A percentile compares a stretch with the other conserved stretches of the same genome.
phyloP scores from a whole-genome alignment of 1,140 invertebrate genomes.

The Oryctes rhinoceros region DNA sequence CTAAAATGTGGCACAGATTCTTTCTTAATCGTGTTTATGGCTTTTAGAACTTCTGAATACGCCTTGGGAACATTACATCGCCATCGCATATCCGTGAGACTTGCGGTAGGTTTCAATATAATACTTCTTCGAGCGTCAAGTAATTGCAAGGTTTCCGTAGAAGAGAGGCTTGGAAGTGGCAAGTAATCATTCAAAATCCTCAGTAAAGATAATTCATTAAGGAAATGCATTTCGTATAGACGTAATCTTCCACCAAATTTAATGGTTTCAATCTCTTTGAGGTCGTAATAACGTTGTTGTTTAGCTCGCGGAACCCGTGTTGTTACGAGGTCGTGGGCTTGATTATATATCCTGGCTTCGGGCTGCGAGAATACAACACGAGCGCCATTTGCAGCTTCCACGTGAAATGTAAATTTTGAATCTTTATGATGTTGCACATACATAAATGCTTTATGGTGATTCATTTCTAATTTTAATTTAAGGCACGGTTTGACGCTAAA shows the following conservation, averaged over 20 bases:
- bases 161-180: background rate
- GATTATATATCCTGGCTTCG: background rate
- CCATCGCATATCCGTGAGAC: conserved; percentile 8
- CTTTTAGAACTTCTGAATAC: background rate
- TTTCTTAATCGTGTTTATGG: background rate
- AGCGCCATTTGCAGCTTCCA: background rate
- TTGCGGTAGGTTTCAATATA: background rate
- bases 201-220: background rate
- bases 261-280: conserved; percentile 17
- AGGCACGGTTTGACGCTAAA: background rate
- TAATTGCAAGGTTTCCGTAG: conserved; percentile 3
- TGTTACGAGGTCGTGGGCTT: background rate
- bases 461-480: conserved; percentile 7
- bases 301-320: background rate
- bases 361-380: conserved; percentile 9
- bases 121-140: conserved; percentile 7
- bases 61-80: background rate
- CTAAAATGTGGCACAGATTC: conserved; percentile 26
- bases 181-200: background rate
- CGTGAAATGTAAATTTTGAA: conserved; percentile 3
- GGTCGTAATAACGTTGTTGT: background rate
- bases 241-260: conserved; percentile 2
- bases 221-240: conserved; percentile 3
- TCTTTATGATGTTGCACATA: background rate
- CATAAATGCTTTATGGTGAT: background rate